Conservation (phyloP, 2,113 vertebrate genomes). For the Gopherus flavomarginatus region DNA sequence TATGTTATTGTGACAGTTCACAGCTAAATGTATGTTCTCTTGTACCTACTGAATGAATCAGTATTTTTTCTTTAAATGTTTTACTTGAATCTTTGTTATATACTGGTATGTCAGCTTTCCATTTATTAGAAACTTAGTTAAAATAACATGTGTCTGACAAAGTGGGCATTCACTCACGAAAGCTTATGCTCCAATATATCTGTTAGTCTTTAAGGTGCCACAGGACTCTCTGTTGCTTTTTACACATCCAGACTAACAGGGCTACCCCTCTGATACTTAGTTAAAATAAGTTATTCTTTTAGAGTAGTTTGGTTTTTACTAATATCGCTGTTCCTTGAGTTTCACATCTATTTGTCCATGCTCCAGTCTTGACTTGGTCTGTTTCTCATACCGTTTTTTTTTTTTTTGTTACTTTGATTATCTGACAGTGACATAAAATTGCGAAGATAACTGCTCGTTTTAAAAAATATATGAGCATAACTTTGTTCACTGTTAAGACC, state of each 20-base stretch:
- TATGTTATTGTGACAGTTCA: background rate
- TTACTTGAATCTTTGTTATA: background rate
- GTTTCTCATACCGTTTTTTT: background rate
- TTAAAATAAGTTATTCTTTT: background rate
- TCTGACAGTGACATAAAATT: background rate
- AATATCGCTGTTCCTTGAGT: background rate
- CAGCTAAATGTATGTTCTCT: fast-evolving
- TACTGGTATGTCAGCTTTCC: background rate
- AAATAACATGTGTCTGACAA: too few relatives aligned
- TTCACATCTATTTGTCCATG: background rate
- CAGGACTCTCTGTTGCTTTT: too few relatives aligned
- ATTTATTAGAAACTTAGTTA: background rate
- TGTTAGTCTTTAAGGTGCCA: too few relatives aligned
- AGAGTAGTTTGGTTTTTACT: background rate
- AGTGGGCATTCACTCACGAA: too few relatives aligned
- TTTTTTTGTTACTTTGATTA: background rate
- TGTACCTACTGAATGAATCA: background rate
- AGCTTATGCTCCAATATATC: too few relatives aligned
- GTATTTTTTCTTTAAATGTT: background rate
- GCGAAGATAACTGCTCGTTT: background rate
- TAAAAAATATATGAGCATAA: background rate
- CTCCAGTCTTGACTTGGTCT: background rate
- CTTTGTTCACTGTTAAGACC: background rate
- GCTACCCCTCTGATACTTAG: background rate
- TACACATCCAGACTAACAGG: too few relatives aligned